phyloP scores from a whole-genome alignment of 2,113 vertebrate genomes.

The Petaurus breviceps region DNA sequence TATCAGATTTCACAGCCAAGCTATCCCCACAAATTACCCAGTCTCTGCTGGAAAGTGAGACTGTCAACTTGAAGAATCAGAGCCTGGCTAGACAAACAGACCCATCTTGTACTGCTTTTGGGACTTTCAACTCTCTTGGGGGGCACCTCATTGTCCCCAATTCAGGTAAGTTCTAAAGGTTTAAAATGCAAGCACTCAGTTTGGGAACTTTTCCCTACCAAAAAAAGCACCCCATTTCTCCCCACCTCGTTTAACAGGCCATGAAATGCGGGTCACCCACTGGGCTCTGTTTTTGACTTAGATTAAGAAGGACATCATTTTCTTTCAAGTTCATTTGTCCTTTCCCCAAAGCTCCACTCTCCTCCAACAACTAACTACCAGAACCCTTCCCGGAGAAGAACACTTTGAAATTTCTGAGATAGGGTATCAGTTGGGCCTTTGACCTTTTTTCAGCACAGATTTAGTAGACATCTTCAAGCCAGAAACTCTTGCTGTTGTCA shows the following conservation, averaged over 20 bases:
- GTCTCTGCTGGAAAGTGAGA: conserved; percentile 92
- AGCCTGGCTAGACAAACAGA: conserved; percentile 92
- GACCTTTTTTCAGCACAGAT: conserved; percentile 62
- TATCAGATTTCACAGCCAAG: conserved; percentile 92
- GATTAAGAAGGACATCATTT: conserved; percentile 8
- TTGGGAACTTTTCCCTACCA: background rate
- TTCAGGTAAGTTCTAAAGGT: conserved; percentile 88
- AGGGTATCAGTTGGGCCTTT: conserved; percentile 50
- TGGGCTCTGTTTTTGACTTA: background rate
- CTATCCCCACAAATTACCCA: conserved; percentile 94
- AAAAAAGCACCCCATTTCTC: background rate
- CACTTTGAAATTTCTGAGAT: conserved; percentile 33
- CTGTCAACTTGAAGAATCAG: conserved; percentile 92
- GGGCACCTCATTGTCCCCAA: conserved; percentile 96
- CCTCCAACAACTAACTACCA: conserved; percentile 12
- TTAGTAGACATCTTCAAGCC: conserved; percentile 45
- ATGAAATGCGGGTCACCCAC: conserved; percentile 10
- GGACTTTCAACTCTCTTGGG: conserved; percentile 95
- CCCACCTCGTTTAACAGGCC: conserved; percentile 7
- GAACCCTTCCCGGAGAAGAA: conserved; percentile 36
- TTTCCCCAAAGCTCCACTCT: conserved; percentile 7
- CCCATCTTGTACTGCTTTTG: conserved; percentile 92
- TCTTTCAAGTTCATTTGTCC: conserved; percentile 28
- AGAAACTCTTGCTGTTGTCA: conserved; percentile 44
- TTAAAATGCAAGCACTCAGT: background rate